Percentiles rank a stretch among this genome's conserved stretches.
Conservation (phyloP, 2,797 vertebrate genomes). For the Alauda arvensis region DNA sequence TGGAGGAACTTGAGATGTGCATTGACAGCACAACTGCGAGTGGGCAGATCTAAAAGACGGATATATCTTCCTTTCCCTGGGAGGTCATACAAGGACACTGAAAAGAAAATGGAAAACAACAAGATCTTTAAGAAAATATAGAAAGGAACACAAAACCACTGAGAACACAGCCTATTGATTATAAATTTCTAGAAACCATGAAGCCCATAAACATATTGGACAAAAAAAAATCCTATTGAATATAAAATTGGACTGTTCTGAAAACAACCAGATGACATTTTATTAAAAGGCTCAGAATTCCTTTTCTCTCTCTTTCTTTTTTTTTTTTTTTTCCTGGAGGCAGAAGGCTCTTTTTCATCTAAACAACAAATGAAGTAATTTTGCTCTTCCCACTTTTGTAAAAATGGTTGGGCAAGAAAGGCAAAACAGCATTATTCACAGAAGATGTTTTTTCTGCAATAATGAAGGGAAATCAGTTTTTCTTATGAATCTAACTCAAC, state of each 20-base stretch:
- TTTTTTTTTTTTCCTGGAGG: fast-evolving
- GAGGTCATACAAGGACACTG: conserved; percentile 38
- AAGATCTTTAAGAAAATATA: background rate
- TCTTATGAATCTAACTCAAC: background rate
- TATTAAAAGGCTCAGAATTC: background rate
- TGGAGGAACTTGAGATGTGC: conserved; percentile 31
- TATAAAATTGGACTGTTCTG: background rate
- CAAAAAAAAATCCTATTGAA: background rate
- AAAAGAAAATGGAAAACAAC: background rate
- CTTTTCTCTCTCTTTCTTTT: background rate
- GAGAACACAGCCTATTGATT: background rate
- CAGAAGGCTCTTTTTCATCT: background rate
- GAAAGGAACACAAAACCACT: conserved; percentile 14
- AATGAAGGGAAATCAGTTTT: background rate
- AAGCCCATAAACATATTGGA: background rate
- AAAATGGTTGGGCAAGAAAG: background rate
- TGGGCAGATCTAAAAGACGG: conserved; percentile 10
- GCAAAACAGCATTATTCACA: background rate
- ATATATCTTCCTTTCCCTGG: conserved; percentile 7
- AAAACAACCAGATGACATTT: background rate
- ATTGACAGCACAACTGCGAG: conserved; percentile 34
- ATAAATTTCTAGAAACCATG: background rate
- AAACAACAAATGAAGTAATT: background rate
- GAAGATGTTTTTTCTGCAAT: background rate
- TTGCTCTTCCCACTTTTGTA: background rate